Base-by-base conservation (phyloP, 2,797 vertebrate species). In the Meda fulgida region DNA sequence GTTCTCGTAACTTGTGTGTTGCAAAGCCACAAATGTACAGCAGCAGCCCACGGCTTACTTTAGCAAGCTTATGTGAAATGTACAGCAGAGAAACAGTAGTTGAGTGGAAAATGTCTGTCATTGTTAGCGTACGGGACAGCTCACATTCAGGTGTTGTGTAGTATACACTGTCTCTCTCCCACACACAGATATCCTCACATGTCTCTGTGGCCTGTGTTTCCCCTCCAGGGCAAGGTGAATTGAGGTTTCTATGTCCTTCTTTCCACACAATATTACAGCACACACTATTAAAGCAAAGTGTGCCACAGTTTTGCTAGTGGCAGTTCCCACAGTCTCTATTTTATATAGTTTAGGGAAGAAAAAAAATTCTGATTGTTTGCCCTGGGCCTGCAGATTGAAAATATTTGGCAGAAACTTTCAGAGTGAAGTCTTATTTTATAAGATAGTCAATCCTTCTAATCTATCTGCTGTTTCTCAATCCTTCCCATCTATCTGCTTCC, bases 281-380 rank as follows among this genome's bases (percentile, higher is more conserved):
- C 71, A 86, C 73, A 81, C 88, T 84, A 89, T 91, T 89, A 90
- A 90, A 84, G 83, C 67, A 89, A 90, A 89, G 78, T 89, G 85
- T 88, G 89, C 80, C 89, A 85, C 70, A 85, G 84, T 88, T 87
- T 83, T 79, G 85, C 89, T 87, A 48, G 66, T 80, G 87, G 88
- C 85, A 19, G 73, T 87, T 88, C 80, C 84, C 87, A 88, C 71
- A 65, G 58, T 85, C 86, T 86, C 36, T 86, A 67, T 87, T 79
- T 87, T 81, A 87, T 84, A 81, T 87, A 66, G 79, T 89, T 87
- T 81, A 76, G 40, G 69, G 38, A 81, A 78, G 26, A 53, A 0
- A 18, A 48, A 21, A n/a, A 51, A 13, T 2, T 55, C 43, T 7
- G 8, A 46, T 13, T 69, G 16, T 70, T 76, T 80, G 18, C 80